Percentiles rank a stretch among this genome's conserved stretches.
Evolutionary conservation across 2,797 vertebrate genomes (phyloP).

Genomic region (Ataeniobius toweri): DNA sequence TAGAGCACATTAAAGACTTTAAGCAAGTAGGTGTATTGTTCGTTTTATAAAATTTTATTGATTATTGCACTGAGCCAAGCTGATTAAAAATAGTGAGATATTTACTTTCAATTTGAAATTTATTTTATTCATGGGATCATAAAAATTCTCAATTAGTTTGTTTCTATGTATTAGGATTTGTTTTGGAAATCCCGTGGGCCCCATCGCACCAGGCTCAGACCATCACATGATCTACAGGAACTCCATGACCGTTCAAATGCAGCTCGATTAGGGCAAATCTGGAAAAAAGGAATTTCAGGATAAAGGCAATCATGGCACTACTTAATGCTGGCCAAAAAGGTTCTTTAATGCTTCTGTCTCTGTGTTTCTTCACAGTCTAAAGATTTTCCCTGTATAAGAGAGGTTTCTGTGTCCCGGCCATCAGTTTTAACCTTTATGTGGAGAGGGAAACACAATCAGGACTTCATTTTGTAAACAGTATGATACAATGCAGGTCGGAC

Average conservation of each 20-base stretch:
- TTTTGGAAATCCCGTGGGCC: neutral
- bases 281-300: neutral
- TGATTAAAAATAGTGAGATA: neutral
- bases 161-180: neutral
- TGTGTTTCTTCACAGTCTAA: neutral
- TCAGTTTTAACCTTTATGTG: neutral
- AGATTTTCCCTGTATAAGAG: neutral
- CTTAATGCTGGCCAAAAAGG: neutral
- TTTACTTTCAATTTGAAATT: neutral
- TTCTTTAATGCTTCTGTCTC: neutral
- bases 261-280: no score
- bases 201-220: neutral
- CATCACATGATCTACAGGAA: neutral
- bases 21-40: neutral
- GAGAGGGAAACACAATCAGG: neutral
- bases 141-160: neutral
- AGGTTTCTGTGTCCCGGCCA: neutral
- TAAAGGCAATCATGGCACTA: neutral
- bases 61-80: neutral
- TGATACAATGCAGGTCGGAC: neutral
- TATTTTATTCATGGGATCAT: neutral
- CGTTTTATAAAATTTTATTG: neutral
- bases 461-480: neutral
- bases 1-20: neutral
- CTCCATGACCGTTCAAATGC: neutral